Percentiles rank a stretch among this genome's conserved stretches.
These are phyloP conservation scores for Alouatta palliata DNA, from an alignment of 2,113 vertebrate genomes.

Conservation along the genomic window DNA sequence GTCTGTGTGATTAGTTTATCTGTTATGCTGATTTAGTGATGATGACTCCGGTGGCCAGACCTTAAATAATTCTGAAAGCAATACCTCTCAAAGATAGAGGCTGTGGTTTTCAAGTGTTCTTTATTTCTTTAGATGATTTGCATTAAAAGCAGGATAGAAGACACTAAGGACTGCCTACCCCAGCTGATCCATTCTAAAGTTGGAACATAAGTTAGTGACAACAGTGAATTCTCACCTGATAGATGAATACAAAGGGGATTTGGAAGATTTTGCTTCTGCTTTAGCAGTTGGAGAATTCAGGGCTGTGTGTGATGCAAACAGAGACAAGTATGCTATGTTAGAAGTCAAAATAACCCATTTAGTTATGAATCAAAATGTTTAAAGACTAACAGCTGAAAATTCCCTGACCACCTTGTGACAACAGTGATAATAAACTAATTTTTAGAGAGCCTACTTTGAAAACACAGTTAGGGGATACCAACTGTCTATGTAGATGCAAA, in stretches of 20 bases:
- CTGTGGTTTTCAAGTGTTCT: accelerated
- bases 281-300: not conserved
- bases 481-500: accelerated
- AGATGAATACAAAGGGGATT: not conserved
- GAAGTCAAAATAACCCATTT: not conserved
- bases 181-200: not conserved
- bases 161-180: accelerated
- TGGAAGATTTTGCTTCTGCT: accelerated
- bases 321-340: accelerated
- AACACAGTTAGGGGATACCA: too few species aligned
- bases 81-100: accelerated
- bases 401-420: not conserved
- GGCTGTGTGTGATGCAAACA: accelerated
- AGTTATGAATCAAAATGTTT: not conserved
- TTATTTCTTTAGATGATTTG: not conserved
- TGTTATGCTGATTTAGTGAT: too few species aligned
- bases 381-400: too few species aligned
- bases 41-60: accelerated
- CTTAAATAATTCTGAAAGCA: not conserved
- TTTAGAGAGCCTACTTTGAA: too few species aligned
- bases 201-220: not conserved
- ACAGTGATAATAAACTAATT: not conserved
- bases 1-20: not conserved
- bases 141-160: not conserved
- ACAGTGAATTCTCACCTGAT: not conserved